These are phyloP conservation scores for Coreoperca whiteheadi DNA, from an alignment of 2,113 vertebrate genomes.

Conservation along the genomic window DNA sequence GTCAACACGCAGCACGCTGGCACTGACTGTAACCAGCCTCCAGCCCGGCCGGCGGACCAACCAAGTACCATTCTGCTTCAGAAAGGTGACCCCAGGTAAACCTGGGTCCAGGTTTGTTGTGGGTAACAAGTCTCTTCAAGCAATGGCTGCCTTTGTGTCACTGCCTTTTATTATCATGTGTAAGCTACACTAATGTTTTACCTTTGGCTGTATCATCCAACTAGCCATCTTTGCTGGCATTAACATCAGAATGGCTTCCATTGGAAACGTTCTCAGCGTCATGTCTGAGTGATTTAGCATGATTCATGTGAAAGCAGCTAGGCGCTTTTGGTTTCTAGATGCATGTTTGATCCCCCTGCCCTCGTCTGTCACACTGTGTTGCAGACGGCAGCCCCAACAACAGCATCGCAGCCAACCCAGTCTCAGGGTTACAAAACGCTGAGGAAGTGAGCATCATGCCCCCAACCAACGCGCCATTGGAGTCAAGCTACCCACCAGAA, in stretches of 20 bases:
- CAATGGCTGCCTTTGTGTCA: constrained; percentile 67
- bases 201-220: constrained; percentile 69
- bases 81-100: constrained; percentile 34
- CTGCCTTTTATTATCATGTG: constrained; percentile 66
- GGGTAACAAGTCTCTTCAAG: constrained; percentile 43
- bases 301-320: constrained; percentile 48
- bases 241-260: constrained; percentile 74
- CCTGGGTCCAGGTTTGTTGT: constrained; percentile 67
- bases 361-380: constrained; percentile 85
- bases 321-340: constrained; percentile 41
- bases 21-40: constrained; percentile 38
- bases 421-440: constrained; percentile 93
- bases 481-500: constrained; percentile 92
- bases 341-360: constrained; percentile 77
- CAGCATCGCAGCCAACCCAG: constrained; percentile 84
- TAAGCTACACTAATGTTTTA: constrained; percentile 60
- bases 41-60: neutral
- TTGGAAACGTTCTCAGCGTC: constrained; percentile 64
- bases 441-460: constrained; percentile 91
- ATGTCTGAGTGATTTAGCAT: constrained; percentile 65
- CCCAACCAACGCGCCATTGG: constrained; percentile 84
- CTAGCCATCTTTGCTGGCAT: constrained; percentile 63
- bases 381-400: constrained; percentile 92
- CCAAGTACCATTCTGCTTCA: constrained; percentile 12
- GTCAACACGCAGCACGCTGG: constrained; percentile 47